Conservation (phyloP, 2,113 vertebrate genomes). For the Xenopus laevis region DNA sequence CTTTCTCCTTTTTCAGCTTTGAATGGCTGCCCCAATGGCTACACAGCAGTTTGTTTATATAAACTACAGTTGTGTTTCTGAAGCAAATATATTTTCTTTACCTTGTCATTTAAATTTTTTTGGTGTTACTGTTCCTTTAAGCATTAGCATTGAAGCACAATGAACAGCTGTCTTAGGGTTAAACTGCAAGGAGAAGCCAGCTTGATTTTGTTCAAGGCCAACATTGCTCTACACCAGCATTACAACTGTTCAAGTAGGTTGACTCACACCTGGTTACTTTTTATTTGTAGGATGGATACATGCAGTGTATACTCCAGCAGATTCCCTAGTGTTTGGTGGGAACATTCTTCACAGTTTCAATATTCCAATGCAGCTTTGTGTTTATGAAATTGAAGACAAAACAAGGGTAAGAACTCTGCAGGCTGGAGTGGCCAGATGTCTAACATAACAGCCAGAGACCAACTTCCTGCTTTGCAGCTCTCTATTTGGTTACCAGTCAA, state of each 20-base stretch:
- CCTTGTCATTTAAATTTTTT: too few relatives aligned
- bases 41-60: too few relatives aligned
- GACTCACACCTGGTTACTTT: conserved; percentile 37
- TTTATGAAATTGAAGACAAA: conserved; percentile 94
- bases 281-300: conserved; percentile 88
- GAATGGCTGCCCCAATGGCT: too few relatives aligned
- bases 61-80: too few relatives aligned
- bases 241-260: not conserved
- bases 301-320: conserved; percentile 91
- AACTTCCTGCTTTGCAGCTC: too few relatives aligned
- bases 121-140: not conserved
- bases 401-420: conserved; percentile 79
- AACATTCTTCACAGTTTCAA: conserved; percentile 98
- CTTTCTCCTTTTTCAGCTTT: too few relatives aligned
- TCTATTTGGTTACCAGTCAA: too few relatives aligned
- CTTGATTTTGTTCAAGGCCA: not conserved
- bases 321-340: conserved; percentile 94
- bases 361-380: conserved; percentile 96
- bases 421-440: too few relatives aligned
- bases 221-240: rapidly evolving
- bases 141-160: conserved; percentile 3
- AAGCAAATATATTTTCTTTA: not conserved
- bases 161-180: not conserved
- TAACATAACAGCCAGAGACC: too few relatives aligned
- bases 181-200: conserved; percentile 5